phyloP scores from a whole-genome alignment of 2,888 invertebrate species.

The Dryocosmus kuriphilus region DNA sequence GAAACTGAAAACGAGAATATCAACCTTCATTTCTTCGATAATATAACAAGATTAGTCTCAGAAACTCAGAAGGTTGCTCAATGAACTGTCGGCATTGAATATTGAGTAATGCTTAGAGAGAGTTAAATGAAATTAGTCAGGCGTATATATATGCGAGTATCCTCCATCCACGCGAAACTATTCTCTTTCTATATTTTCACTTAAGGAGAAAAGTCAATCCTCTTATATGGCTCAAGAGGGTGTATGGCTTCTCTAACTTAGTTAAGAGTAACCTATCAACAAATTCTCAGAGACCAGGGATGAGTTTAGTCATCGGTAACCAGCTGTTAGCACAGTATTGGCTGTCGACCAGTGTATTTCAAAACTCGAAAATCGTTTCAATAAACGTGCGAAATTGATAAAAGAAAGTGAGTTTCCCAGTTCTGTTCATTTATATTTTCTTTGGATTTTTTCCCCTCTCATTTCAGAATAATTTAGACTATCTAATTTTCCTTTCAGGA shows the following conservation, averaged over 20 bases:
- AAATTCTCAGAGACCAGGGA: slow-evolving; percentile 66
- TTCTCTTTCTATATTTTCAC: slow-evolving; percentile 55
- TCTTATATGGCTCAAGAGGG: slow-evolving; percentile 70
- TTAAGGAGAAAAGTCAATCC: slow-evolving; percentile 67
- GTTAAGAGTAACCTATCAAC: slow-evolving; percentile 73
- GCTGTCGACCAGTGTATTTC: neutral
- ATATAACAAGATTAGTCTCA: slow-evolving; percentile 15
- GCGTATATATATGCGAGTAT: neutral
- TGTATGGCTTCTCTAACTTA: slow-evolving; percentile 73
- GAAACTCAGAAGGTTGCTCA: slow-evolving; percentile 44
- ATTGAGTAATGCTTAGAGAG: slow-evolving; percentile 11
- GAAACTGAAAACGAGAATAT: slow-evolving; percentile 52
- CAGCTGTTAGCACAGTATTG: slow-evolving; percentile 49
- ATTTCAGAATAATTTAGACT: neutral
- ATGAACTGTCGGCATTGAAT: slow-evolving; percentile 45
- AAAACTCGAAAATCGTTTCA: neutral
- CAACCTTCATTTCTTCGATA: slow-evolving; percentile 46
- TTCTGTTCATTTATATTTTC: neutral
- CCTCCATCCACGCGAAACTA: neutral
- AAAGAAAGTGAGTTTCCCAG: slow-evolving; percentile 11
- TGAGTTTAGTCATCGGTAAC: slow-evolving; percentile 64
- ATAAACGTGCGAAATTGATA: slow-evolving; percentile 5
- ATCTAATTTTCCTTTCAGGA: slow-evolving; percentile 10
- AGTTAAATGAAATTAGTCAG: slow-evolving; percentile 13
- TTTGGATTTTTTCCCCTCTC: neutral